These are phyloP conservation scores for Drosophila cardini DNA, from an alignment of 1,140 invertebrate genomes.

Conservation along the genomic window DNA sequence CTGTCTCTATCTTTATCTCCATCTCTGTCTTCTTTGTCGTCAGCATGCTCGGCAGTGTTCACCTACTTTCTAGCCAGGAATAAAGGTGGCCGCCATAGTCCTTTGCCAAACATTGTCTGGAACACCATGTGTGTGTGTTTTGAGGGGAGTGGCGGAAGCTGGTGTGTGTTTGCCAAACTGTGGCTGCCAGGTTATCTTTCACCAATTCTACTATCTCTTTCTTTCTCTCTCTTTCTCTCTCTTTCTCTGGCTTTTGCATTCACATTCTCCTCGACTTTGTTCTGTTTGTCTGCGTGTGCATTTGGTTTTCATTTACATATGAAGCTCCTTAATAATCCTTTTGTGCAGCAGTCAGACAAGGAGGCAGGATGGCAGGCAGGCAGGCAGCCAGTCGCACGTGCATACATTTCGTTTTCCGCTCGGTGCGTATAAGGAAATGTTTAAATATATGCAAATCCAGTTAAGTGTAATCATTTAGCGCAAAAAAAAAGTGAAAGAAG, in stretches of 20 bases:
- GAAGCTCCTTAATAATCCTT: conserved; percentile 84
- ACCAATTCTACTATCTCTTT: conserved; percentile 37
- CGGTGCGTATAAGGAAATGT: conserved; percentile 78
- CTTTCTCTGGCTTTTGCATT: not conserved
- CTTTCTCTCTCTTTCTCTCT: not conserved
- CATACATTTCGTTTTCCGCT: conserved; percentile 78
- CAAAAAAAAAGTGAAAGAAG: conserved; percentile 60
- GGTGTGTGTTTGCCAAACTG: conserved; percentile 75
- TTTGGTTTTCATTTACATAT: conserved; percentile 84
- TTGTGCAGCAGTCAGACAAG: conserved; percentile 70
- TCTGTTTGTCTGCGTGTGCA: conserved; percentile 69
- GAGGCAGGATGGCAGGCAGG: conserved; percentile 11
- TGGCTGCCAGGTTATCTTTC: conserved; percentile 80
- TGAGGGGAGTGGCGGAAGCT: conserved; percentile 9
- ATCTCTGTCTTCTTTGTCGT: conserved; percentile 50
- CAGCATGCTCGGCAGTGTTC: conserved; percentile 43
- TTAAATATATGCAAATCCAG: conserved; percentile 83
- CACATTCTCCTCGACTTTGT: conserved; percentile 12
- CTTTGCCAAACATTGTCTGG: conserved; percentile 73
- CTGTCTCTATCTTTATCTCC: conserved; percentile 1
- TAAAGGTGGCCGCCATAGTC: conserved; percentile 62
- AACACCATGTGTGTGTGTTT: not conserved
- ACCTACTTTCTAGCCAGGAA: conserved; percentile 75
- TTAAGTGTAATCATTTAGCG: conserved; percentile 83
- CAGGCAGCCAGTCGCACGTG: conserved; percentile 57